Conservation (phyloP, 2,888 invertebrate species). For the Rhamphomyia laevipes region DNA sequence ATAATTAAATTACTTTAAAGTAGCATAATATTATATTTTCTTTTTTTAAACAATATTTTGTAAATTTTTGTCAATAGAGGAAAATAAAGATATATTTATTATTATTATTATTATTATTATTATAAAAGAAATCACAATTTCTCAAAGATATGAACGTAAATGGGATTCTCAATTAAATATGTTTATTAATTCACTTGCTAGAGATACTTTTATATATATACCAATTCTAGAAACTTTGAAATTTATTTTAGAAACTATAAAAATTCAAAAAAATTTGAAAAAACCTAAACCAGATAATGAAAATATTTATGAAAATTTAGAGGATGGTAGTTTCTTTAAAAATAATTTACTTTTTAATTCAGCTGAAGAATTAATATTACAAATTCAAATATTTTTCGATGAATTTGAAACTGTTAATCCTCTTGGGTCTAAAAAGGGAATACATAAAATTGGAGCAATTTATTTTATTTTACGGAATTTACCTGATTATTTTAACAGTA, state of each 20-base stretch:
- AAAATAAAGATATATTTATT: too few relatives aligned
- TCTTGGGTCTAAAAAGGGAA: slow-evolving; percentile 14
- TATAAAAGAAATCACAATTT: not conserved
- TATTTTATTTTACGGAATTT: slow-evolving; percentile 15
- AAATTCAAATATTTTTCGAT: slow-evolving; percentile 15
- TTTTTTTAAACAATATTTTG: too few relatives aligned
- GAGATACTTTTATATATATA: too few relatives aligned
- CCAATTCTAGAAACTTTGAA: too few relatives aligned
- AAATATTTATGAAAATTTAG: not conserved
- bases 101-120: too few relatives aligned
- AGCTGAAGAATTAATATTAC: not conserved
- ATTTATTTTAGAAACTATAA: too few relatives aligned
- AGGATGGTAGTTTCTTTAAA: not conserved
- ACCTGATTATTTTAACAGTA: slow-evolving; percentile 6
- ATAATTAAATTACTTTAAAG: too few relatives aligned
- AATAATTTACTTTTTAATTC: slow-evolving; percentile 1
- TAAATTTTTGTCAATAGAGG: too few relatives aligned
- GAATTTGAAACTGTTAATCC: slow-evolving; percentile 17
- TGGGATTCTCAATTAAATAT: not conserved
- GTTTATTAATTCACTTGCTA: not conserved
- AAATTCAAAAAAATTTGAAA: too few relatives aligned
- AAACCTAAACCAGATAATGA: too few relatives aligned
- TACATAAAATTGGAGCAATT: slow-evolving; percentile 16
- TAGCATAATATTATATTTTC: too few relatives aligned
- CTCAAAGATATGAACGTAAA: slow-evolving; percentile 1